A percentile compares a stretch with the other conserved stretches of the same genome.
Conservation (phyloP, 1,140 invertebrate species). For the Pseudomyrmex sp. region DNA sequence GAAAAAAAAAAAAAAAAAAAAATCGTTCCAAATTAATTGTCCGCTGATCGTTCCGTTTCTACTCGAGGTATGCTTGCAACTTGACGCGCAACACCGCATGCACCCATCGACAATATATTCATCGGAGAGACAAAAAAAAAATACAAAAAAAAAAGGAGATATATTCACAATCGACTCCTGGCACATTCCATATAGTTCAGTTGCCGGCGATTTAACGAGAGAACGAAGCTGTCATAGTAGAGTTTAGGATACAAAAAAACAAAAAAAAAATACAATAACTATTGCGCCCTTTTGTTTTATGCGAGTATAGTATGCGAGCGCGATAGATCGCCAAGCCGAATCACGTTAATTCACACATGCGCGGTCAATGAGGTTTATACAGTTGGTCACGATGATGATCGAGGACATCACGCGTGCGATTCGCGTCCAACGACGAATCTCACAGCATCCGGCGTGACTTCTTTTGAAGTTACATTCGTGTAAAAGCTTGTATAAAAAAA, state of each 20-base stretch:
- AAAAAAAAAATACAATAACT: not conserved
- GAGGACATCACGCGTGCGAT: constrained; percentile 16
- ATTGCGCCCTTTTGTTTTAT: constrained; percentile 14
- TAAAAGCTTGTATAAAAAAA: not conserved
- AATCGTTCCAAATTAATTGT: constrained; percentile 19
- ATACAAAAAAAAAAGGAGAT: not conserved
- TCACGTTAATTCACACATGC: constrained; percentile 31
- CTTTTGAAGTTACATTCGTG: not conserved
- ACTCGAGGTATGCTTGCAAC: constrained; percentile 62
- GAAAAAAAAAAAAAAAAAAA: constrained; percentile 2
- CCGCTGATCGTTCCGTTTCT: constrained; percentile 27
- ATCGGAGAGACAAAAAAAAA: constrained; percentile 27
- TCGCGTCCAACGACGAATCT: constrained; percentile 3
- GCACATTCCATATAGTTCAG: constrained; percentile 19
- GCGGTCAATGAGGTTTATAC: constrained; percentile 24
- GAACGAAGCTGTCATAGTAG: constrained; percentile 35
- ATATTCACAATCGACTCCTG: constrained; percentile 26
- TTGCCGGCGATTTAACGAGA: constrained; percentile 10
- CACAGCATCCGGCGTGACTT: not conserved
- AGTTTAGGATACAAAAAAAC: not conserved
- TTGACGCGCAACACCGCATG: constrained; percentile 76
- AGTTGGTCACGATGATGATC: constrained; percentile 25
- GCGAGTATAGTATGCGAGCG: constrained; percentile 25
- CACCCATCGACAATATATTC: constrained; percentile 72
- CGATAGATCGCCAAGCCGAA: constrained; percentile 31